Evolutionary conservation across 2,113 vertebrate species (phyloP), one percentile per base, ranked within the genome.

Genomic region (Aleadryas rufinucha): DNA sequence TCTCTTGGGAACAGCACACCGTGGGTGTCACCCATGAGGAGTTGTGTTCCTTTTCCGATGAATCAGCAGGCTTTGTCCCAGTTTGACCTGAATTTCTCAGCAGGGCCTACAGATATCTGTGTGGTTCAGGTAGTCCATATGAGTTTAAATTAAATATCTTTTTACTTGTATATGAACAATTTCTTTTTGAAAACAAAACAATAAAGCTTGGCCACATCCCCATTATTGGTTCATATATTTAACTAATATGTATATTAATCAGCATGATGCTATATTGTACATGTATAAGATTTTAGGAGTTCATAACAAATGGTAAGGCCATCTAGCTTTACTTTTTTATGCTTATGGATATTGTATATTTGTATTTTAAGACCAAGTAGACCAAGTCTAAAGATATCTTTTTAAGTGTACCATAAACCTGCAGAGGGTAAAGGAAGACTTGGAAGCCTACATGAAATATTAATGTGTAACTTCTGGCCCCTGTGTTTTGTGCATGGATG

Each of bases 301-400:
- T 97, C 94, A 88, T 88, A 87, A 96, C 89, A 96, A 97, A 95
- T 71, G 87, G 93, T 96, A 96, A 97, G 97, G 97, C 97, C 90
- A 89, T 85, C 97, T 92, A 96, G 97, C 97, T 97, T 97, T 97
- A 95, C 85, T 97, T 96, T 93, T 96, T 95, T 95, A 92, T 89
- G 97, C 97, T 97, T 94, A 89, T 83, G 97, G 97, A 97, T 97
- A 93, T 83, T 98, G 97, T 98, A 97, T 94, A 96, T 98, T 97
- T 97, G 96, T 98, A 97, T 96, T 95, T 96, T 96, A 97, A 95
- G 96, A 98, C 97, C 97, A 95, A 97, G 97, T 91, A 98, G 97
- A 97, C 96, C 95, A 97, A 96, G 93, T 97, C 92, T 87, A 89
- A 97, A 97, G 78, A 89, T 71, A 96, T 65, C 94, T 93, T 97